Base-by-base conservation (phyloP, 2,888 invertebrate species). In the Tetragnatha montana region DNA sequence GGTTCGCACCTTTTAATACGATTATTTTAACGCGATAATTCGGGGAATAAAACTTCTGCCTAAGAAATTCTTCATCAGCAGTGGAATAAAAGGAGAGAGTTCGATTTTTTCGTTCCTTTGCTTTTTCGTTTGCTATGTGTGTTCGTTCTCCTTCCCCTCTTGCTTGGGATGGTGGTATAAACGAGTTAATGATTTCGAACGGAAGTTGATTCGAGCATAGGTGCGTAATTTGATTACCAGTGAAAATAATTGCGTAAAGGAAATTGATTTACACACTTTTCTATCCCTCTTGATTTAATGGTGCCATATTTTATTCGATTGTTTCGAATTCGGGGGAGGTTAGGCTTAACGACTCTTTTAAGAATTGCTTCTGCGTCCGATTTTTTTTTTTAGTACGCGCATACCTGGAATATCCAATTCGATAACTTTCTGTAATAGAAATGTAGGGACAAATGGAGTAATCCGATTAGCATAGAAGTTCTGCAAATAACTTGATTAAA, bases 121-220 rank as follows among this genome's bases (percentile, higher is more conserved):
- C n/a, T 50, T 50, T 21, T 82, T 74, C 47, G 69, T 50, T 21
- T 78, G 51, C 73, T 81, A n/a, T n/a, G 47, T 10, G 22, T 80
- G 19, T 22, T 51, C 73, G n/a, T n/a, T 51, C 73, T 81, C 73
- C 60, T 35, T 22, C n/a, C n/a, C n/a, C n/a, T n/a, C n/a, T 17
- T 51, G n/a, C 22, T 51, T 1, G 73, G 51, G 21, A 10, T 4
- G 60, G 21, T 68, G 2, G 68, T 60, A 75, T 76, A 83, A 83
- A 75, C 12, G 83, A 83, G 69, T 83, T 83, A 69, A 83, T 83
- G 83, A 83, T 75, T 75, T 47, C 49, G 83, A 83, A 83, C 73
- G 49, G 75, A 86, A 80, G 79, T 76, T 86, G 86, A 80, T 79
- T 86, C 79, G 73, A 86, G 86, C 86, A 80, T 86, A 79, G 79